Evolutionary conservation across 2,797 vertebrate genomes (phyloP).

Genomic region (Coregonus sp.): DNA sequence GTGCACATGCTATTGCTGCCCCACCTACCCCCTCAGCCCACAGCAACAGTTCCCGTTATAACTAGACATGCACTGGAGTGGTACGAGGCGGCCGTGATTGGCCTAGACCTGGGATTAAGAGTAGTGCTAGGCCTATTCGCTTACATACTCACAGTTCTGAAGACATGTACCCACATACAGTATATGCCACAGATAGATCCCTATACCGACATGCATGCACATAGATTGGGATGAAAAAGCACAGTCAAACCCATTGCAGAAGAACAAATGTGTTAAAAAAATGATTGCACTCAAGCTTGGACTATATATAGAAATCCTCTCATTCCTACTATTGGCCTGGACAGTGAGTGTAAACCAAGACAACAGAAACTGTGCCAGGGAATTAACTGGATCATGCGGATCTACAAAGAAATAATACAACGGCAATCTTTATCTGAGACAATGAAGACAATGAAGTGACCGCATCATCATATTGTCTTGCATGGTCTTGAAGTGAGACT

Average conservation of each 20-base stretch:
- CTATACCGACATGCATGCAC: no score
- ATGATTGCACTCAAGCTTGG: conserved; percentile 37
- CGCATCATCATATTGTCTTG: background rate
- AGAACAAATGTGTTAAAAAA: conserved; percentile 52
- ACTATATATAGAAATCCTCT: conserved; percentile 59
- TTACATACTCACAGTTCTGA: conserved; percentile 17
- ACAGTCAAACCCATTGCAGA: background rate
- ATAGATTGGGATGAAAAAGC: background rate
- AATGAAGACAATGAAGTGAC: background rate
- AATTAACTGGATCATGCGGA: background rate
- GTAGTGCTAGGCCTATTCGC: conserved; percentile 22
- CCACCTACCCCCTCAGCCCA: conserved; percentile 40
- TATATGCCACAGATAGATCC: no score
- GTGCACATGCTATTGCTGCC: conserved; percentile 68
- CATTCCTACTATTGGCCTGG: conserved; percentile 17
- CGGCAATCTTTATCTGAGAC: no score
- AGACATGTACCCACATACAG: no score
- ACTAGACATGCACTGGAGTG: conserved; percentile 23
- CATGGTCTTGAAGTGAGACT: background rate
- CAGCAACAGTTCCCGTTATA: conserved; percentile 76
- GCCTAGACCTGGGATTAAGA: conserved; percentile 19
- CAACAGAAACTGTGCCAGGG: background rate
- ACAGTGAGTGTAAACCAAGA: background rate
- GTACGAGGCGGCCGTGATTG: conserved; percentile 25
- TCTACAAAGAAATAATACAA: no score